Evolutionary conservation across 1,140 invertebrate genomes (phyloP), one percentile per base, ranked within the genome.

Genomic region (Musca domestica): DNA sequence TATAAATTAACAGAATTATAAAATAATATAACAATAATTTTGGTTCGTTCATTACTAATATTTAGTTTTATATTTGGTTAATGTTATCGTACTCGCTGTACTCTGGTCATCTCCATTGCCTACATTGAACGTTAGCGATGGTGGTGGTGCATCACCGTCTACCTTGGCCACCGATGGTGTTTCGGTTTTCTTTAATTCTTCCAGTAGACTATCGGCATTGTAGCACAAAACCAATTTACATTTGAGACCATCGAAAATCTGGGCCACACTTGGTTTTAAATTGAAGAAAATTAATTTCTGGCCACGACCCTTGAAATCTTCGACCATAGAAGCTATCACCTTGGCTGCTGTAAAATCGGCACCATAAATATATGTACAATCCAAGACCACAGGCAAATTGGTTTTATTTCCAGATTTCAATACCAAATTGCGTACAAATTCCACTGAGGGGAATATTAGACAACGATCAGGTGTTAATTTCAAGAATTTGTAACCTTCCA

Each of bases 391-490:
- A 2, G 91, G 91, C 15, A 90, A 83, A 5, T 83, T 85, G 67
- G 86, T 85, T 67, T 87, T 84, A 4, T 85, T 84, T 61, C 90
- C 90, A 72, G 89, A 89, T 81, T 95, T 95, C 4, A 89, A 90
- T 6, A 95, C 90, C 49, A 92, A 84, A 71, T 90, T 88, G 63
- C 92, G 84, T 22, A 95, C 88, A 81, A 94, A 95, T 77, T 95
- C 93, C 48, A 94, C 91, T 0, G 92, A 93, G 1, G 94, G 93
- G 81, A 95, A 96, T 73, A 93, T 92, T 1, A 95, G 83, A 72
- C 92, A 93, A 47, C 93, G 87, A 80, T 94, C 91, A 14, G 93
- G 91, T 1, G 91, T 92, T 51, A 95, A 82, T 82, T 94, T 88
- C 6, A 94, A 81, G 76, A 93, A 93, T 70, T 91, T 88, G 7